Base-by-base conservation (phyloP, 2,113 vertebrate species). In the Rhinolophus sinicus region DNA sequence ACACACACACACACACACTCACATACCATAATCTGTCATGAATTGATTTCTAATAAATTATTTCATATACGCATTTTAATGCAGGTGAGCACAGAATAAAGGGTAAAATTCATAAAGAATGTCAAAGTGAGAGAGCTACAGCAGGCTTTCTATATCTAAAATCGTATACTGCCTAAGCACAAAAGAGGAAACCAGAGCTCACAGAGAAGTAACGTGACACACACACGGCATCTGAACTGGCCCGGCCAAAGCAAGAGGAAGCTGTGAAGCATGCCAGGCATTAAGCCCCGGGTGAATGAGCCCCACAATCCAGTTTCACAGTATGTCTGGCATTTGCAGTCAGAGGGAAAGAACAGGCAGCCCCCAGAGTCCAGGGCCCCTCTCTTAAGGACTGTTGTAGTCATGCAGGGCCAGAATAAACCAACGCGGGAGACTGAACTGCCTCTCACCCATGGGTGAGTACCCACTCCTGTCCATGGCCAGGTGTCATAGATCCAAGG, bases 321-420 rank as follows among this genome's bases (percentile, higher is more conserved):
- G 93, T 40, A 93, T 44, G 75, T 28, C 92, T 94, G 96, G 96
- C 78, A 96, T 94, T 60, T 89, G 93, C 93, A 83, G 85, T 88
- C 97, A 93, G 24, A 69, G 28, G 73, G 73, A 95, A 93, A 94
- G 78, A 91, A 95, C 78, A 92, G 2, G 22, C 24, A 90, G 47
- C 52, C 18, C 24, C 58, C 14, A 2, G 44, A 30, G 40, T 76
- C 65, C 44, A 40, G 24, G 50, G 81, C 40, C 22, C 58, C 54
- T 80, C 83, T 75, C 70, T 67, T 40, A 7, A 24, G 67, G 56
- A 12, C 76, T 47, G 33, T 64, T 95, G 56, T 83, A 80, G 73
- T 19, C 30, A 47, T 1, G 40, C 94, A 94, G 64, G 33, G 52
- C 72, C 67, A 96, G 96, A 95, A 95, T 65, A 94, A 95, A 95